These are phyloP conservation scores for Rachycentron canadum DNA, from an alignment of 2,797 vertebrate species.

Conservation along the genomic window DNA sequence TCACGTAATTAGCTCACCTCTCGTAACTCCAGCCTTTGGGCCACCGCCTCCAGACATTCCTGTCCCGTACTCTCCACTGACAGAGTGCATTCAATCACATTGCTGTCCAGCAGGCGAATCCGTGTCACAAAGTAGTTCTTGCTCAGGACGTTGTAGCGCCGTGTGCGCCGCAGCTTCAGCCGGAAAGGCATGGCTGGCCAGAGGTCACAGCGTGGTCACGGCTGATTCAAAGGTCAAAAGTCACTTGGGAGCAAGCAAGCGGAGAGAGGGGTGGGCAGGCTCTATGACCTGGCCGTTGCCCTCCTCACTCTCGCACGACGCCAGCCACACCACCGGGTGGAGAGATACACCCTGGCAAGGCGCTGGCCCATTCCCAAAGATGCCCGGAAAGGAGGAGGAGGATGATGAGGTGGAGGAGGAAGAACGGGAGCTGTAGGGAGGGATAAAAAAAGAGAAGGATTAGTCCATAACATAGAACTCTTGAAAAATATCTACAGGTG, in stretches of 20 bases:
- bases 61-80: constrained; percentile 96
- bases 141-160: constrained; percentile 97
- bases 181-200: constrained; percentile 93
- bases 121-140: constrained; percentile 98
- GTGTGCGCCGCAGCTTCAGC: constrained; percentile 92
- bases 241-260: constrained; percentile 57
- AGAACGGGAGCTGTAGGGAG: constrained; percentile 69
- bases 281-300: constrained; percentile 77
- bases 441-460: constrained; percentile 35
- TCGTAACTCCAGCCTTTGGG: constrained; percentile 93
- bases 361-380: constrained; percentile 90
- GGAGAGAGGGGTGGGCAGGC: constrained; percentile 58
- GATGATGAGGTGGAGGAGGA: constrained; percentile 44
- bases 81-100: constrained; percentile 94
- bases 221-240: constrained; percentile 73
- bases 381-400: constrained; percentile 74
- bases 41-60: constrained; percentile 96
- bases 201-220: constrained; percentile 52
- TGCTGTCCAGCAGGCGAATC: constrained; percentile 93
- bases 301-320: constrained; percentile 78
- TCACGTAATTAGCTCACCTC: constrained; percentile 85
- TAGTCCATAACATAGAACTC: constrained; percentile 18
- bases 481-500: neutral
- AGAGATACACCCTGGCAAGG: constrained; percentile 80
- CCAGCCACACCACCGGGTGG: constrained; percentile 77